Base-by-base conservation (phyloP, 2,888 invertebrate genomes). In the Bellardia bayeri region DNA sequence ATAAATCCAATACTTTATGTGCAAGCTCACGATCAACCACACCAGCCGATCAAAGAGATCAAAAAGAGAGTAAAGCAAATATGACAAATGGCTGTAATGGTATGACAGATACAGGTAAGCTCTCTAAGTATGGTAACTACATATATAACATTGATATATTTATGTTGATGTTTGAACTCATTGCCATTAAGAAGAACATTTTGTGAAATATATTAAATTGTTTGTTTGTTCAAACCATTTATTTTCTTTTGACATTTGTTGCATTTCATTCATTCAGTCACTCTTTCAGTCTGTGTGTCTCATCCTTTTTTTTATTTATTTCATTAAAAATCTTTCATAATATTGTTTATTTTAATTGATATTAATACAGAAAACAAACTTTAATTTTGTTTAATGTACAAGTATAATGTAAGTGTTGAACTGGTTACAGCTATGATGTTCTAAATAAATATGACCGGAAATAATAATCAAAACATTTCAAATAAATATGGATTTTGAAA, bases 51-150 rank as follows among this genome's bases (percentile, higher is more conserved):
- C 45, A 58, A 30, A 9, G 6, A 30, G 8, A 8, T 40, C 61
- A 5, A 5, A 1, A 11, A 76, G 45, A 56, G 1, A 64, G 16
- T 5, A 56, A 66, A 49, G 63, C 51, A 63, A 51, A 74, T 68
- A 45, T 80, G 33, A 51, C 42, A 30, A 85, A 87, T 79, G 87
- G 82, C 45, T 51, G 69, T 11, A 82, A 74, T 63, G 64, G 66
- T 51, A 9, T 74, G 23, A 16, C 71, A 42, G 81, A 78, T 8
- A 84, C 78, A 78, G 87, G 87, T 87, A 79, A 87, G 85, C 82
- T 5, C 11, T 3, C 11, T 3, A 7, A 3, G 40, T 1, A 8
- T 7, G 1, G 0, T 56, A 74, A 64, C 23, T 23, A 23, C 0
- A 45, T 9, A 40, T 13, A 16, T 9, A 64, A 30, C 40, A 66